Evolutionary conservation across 2,888 invertebrate species (phyloP), one percentile per base, ranked within the genome.

Genomic region (Thecophora atra): DNA sequence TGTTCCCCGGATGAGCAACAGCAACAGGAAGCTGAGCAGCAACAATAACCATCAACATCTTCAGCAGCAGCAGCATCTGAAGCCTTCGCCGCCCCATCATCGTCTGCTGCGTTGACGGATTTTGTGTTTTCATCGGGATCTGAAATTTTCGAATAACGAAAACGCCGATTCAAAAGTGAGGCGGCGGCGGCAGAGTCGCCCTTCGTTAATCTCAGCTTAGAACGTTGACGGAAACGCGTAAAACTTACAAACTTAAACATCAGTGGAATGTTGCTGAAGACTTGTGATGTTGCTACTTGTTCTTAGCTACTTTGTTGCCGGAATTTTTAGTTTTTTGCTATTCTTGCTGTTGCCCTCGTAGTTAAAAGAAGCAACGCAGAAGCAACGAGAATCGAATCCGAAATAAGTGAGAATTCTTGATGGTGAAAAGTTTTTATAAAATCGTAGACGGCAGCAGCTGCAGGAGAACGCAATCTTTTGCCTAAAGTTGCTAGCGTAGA

Each of bases 221-320:
- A 65, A 63, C 67, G 67, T 28, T 66, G 63, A 69, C 65, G 58
- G n/a, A 28, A 77, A 37, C 76, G 74, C 71, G 75, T 80, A 28
- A 81, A 79, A 78, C 80, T 82, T 78, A 83, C 80, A 77, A 85
- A 77, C 79, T 84, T 85, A 73, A 85, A 82, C 85, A 85, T 85
- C 74, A 42, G 42, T 52, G 74, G 71, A 70, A 56, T 56, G 17
- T 47, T 72, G 44, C 54, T 65, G 1, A 1, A 37, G 11, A 37
- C 11, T 37, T 37, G 6, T 37, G 62, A 60, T 30, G 63, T 44
- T 60, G 19, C 78, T 71, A 76, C 65, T 5, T 37, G 28, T 28
- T 28, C 8, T 28, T 62, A 37, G 42, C 54, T 51, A n/a, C n/a
- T 15, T 52, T 62, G 26, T 62, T 67, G 65, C 69, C 19, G 69